Conservation (phyloP, 1,140 invertebrate species). For the Drosophila tsacasi region DNA sequence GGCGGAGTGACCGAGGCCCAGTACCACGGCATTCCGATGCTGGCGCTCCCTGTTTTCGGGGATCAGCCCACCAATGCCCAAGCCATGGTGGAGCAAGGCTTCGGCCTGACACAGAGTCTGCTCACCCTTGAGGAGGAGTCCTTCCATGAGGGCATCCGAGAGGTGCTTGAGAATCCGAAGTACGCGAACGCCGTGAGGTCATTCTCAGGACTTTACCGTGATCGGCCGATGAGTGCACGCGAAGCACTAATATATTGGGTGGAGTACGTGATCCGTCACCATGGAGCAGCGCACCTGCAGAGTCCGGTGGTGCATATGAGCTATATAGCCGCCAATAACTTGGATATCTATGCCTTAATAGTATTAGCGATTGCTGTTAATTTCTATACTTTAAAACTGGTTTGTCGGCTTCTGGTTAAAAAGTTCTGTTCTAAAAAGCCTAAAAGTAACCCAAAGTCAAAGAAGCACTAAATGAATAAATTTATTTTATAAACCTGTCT, state of each 20-base stretch:
- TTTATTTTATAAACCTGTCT: too few species aligned
- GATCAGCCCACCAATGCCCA: slow-evolving; percentile 74
- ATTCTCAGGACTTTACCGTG: slow-evolving; percentile 65
- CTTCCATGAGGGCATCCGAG: slow-evolving; percentile 49
- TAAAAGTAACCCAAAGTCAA: neutral
- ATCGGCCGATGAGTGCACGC: slow-evolving; percentile 68
- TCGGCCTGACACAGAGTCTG: slow-evolving; percentile 67
- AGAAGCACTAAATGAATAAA: neutral
- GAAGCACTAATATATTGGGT: slow-evolving; percentile 84
- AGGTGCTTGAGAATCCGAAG: slow-evolving; percentile 60
- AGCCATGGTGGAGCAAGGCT: slow-evolving; percentile 41
- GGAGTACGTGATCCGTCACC: slow-evolving; percentile 85
- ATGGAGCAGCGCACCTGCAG: slow-evolving; percentile 77
- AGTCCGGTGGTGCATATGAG: slow-evolving; percentile 75
- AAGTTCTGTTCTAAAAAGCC: neutral
- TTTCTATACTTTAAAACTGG: neutral
- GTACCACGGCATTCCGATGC: slow-evolving; percentile 86
- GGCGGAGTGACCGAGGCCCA: slow-evolving; percentile 86
- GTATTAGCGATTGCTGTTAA: neutral
- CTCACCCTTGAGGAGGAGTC: slow-evolving; percentile 86
- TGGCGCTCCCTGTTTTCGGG: slow-evolving; percentile 85
- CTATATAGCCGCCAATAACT: slow-evolving; percentile 60
- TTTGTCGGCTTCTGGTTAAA: slow-evolving; percentile 3
- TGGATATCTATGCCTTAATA: slow-evolving; percentile 61
- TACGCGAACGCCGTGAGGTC: slow-evolving; percentile 46